phyloP scores from a whole-genome alignment of 2,797 vertebrate genomes.

The Clarias fuscus region DNA sequence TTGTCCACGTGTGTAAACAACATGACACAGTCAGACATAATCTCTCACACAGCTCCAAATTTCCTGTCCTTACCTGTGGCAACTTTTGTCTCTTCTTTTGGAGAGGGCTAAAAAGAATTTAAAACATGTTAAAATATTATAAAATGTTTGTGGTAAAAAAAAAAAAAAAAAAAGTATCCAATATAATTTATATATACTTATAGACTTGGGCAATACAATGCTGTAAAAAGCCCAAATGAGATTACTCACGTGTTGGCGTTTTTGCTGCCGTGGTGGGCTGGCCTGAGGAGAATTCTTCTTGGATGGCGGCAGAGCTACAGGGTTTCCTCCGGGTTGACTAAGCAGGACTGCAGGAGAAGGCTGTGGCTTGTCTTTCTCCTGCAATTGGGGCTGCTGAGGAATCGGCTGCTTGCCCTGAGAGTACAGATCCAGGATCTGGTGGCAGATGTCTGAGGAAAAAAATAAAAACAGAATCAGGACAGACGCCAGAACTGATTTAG shows the following conservation, averaged over 20 bases:
- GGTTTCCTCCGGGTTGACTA: conserved; percentile 61
- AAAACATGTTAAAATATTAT: conserved; percentile 6
- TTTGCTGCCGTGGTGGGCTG: conserved; percentile 87
- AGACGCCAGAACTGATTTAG: not conserved
- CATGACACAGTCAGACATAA: not conserved
- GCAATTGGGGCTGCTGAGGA: conserved; percentile 85
- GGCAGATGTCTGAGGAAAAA: conserved; percentile 87
- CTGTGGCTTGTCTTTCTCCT: conserved; percentile 75
- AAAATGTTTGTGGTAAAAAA: not conserved
- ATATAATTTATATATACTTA: not conserved
- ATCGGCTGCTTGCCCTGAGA: conserved; percentile 98
- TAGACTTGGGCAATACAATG: no score
- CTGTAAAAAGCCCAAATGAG: conserved; percentile 34
- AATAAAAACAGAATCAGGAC: not conserved
- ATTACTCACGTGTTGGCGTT: conserved; percentile 85
- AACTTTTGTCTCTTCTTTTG: conserved; percentile 91
- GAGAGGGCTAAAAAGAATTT: conserved; percentile 78
- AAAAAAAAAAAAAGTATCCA: not conserved
- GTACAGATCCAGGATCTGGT: conserved; percentile 97
- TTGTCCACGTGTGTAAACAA: no score
- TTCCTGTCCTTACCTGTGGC: conserved; percentile 75
- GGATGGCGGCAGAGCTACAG: conserved; percentile 73
- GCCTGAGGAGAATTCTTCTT: conserved; percentile 92
- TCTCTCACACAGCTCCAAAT: no score
- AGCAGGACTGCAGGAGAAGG: conserved; percentile 65